A percentile compares a stretch with the other conserved stretches of the same genome.
These are phyloP conservation scores for Pheosia gnoma DNA, from an alignment of 2,888 invertebrate genomes.

Conservation along the genomic window DNA sequence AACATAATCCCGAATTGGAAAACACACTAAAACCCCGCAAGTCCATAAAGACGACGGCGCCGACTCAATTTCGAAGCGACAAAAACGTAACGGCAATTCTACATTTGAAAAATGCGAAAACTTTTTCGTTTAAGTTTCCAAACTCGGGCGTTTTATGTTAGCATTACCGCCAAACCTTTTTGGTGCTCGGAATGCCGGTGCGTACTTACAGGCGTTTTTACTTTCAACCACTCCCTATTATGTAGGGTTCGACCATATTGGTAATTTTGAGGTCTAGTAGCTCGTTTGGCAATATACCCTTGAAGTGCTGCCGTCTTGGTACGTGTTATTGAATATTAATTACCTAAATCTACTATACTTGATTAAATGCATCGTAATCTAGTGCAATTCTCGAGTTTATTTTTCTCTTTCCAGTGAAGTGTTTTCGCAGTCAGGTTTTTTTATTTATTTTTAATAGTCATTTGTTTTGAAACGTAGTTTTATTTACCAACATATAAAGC, in stretches of 20 bases:
- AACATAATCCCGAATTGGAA: slow-evolving; percentile 44
- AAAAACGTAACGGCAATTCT: slow-evolving; percentile 55
- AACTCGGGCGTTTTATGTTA: slow-evolving; percentile 62
- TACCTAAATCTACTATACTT: too few species aligned
- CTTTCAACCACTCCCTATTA: slow-evolving; percentile 38
- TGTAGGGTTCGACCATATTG: slow-evolving; percentile 48
- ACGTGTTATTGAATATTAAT: not conserved
- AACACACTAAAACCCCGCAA: slow-evolving; percentile 37
- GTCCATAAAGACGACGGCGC: slow-evolving; percentile 38
- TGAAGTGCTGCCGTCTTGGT: slow-evolving; percentile 13
- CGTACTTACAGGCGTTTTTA: slow-evolving; percentile 38
- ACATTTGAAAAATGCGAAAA: slow-evolving; percentile 68
- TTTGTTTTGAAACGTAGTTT: too few species aligned
- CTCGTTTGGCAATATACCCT: slow-evolving; percentile 26
- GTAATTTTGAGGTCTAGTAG: slow-evolving; percentile 52
- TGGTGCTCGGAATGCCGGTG: slow-evolving; percentile 47
- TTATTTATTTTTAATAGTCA: too few species aligned
- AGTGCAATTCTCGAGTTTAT: too few species aligned
- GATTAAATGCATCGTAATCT: too few species aligned
- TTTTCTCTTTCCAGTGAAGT: too few species aligned
- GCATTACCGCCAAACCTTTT: slow-evolving; percentile 66
- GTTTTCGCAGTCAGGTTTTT: too few species aligned
- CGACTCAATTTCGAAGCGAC: slow-evolving; percentile 40
- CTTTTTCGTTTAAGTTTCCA: slow-evolving; percentile 65
- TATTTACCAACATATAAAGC: not conserved